Evolutionary conservation across 2,797 vertebrate genomes (phyloP), one percentile per base, ranked within the genome.

Genomic region (Liparis tanakae): DNA sequence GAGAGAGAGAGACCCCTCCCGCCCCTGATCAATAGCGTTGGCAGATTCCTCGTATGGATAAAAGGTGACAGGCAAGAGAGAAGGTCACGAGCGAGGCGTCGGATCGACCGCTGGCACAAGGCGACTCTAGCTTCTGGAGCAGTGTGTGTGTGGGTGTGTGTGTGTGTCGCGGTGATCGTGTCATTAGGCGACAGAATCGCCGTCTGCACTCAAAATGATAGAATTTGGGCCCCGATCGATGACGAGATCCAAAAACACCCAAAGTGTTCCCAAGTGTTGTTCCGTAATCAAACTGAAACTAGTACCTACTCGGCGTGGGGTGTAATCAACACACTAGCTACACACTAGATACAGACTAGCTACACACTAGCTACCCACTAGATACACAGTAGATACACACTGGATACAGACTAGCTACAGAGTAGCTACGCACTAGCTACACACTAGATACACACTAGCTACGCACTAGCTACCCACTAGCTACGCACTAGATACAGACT

Each of bases 21-120:
- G 25, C n/a, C 6, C 36, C 3, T 37, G 57, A 87, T 92, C 90
- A 41, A 92, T 92, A 74, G 57, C 80, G 88, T 88, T 88, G 85
- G 83, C 78, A 85, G 85, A 83, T 89, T 79, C 71, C 76, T 82
- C 12, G 71, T 71, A 78, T 72, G 82, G 74, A 69, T 78, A 79
- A 30, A 82, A 86, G 87, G 86, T 87, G 85, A 88, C 78, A 68
- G 70, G 83, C 80, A 33, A 30, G 69, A 41, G 48, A 72, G 82
- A 69, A 83, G 79, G 81, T 77, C 83, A 82, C 1, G 66, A 79
- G 57, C 44, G 63, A 81, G 77, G 72, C 61, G 15, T 64, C 8
- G 2, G 67, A 92, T 89, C 84, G 85, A 89, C 87, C 61, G 6
- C 36, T 3, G 12, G 77, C 69, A 56, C 78, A 88, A 85, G 22